Evolutionary conservation across 2,113 vertebrate genomes (phyloP).

Genomic region (Sceloporus tristichus): DNA sequence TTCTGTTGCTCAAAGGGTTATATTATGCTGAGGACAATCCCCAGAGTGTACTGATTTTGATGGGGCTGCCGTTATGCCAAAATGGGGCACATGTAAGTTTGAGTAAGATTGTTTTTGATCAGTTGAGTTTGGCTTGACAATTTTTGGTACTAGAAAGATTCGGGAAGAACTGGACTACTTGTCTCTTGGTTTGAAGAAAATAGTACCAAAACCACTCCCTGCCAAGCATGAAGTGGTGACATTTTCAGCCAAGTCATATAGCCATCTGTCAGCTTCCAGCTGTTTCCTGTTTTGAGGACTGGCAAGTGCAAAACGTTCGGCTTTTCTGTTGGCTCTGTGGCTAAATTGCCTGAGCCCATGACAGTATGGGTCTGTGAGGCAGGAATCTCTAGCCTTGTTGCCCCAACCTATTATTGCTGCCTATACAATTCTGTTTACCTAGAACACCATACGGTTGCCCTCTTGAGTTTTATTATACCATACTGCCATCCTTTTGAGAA

Average conservation of each 20-base stretch:
- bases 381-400: background rate
- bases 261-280: constrained; percentile 47
- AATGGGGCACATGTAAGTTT: constrained; percentile 8
- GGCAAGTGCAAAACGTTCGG: constrained; percentile 52
- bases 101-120: constrained; percentile 44
- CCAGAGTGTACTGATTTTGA: constrained; percentile 14
- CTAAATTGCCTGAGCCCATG: constrained; percentile 44
- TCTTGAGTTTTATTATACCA: background rate
- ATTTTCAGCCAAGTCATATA: constrained; percentile 20
- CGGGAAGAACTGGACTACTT: constrained; percentile 25
- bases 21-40: constrained; percentile 58
- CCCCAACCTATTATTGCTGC: background rate
- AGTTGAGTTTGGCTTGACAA: constrained; percentile 45
- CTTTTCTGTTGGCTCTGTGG: constrained; percentile 56
- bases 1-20: constrained; percentile 45
- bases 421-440: rapidly evolving
- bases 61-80: constrained; percentile 29
- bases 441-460: constrained; percentile 7
- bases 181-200: constrained; percentile 41
- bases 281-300: constrained; percentile 59
- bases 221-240: constrained; percentile 29
- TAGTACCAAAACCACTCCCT: background rate
- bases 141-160: constrained; percentile 10
- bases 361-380: background rate
- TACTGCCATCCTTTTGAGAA: constrained; percentile 17